Percentiles rank a stretch among this genome's conserved stretches.
Evolutionary conservation across 2,113 vertebrate genomes (phyloP).

Genomic region (Columba janthina): DNA sequence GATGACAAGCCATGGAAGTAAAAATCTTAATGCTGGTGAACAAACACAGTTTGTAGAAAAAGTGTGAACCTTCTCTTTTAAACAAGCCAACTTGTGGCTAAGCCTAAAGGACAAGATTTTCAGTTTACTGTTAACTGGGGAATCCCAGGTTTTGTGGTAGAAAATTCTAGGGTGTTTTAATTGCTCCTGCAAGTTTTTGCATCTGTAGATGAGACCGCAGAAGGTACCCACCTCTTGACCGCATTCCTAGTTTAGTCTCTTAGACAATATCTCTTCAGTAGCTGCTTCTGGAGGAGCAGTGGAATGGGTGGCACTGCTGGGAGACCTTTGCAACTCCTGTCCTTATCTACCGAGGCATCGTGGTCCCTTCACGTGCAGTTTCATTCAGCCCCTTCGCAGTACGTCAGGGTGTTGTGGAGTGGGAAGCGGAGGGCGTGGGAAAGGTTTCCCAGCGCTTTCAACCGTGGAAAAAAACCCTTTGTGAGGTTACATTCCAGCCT

Average conservation of each 20-base stretch:
- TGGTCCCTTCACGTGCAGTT: not conserved
- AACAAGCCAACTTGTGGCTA: not conserved
- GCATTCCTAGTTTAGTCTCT: accelerated
- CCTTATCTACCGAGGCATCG: not conserved
- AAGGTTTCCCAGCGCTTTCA: not conserved
- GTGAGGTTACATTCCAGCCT: slow-evolving; percentile 16
- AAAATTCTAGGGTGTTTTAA: not conserved
- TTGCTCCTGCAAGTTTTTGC: not conserved
- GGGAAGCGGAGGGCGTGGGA: slow-evolving; percentile 8
- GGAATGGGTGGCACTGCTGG: not conserved
- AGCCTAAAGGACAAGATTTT: not conserved
- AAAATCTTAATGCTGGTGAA: not conserved
- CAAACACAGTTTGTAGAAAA: not conserved
- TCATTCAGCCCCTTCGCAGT: not conserved
- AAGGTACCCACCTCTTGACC: not conserved
- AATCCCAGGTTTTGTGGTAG: not conserved
- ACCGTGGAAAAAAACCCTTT: not conserved
- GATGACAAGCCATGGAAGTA: not conserved
- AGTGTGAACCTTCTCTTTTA: not conserved
- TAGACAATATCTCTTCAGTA: not conserved
- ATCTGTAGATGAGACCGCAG: not conserved
- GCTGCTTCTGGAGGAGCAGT: not conserved
- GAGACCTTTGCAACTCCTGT: not conserved
- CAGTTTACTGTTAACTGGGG: not conserved
- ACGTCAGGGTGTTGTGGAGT: not conserved